Evolutionary conservation across 1,140 invertebrate genomes (phyloP), one percentile per base, ranked within the genome.

Genomic region (Parapsyche elsis): DNA sequence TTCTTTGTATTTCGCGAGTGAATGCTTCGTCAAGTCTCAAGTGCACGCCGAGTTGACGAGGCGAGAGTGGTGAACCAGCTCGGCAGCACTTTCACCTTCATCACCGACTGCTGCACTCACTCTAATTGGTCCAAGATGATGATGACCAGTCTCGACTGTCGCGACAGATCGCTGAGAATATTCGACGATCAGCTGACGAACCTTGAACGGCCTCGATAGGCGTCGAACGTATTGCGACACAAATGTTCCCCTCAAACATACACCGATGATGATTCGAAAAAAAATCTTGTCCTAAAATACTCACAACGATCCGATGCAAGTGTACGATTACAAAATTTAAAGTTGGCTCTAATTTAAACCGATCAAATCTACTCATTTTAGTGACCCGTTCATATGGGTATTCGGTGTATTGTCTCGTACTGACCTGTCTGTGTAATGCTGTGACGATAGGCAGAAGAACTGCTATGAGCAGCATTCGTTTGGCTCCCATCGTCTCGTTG

Each of bases 401-500:
- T 38, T 38, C 30, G 30, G 30, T n/a, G n/a, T n/a, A n/a, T n/a
- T n/a, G 30, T 38, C 7, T 38, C 30, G 30, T 38, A 61, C 57
- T 61, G n/a, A 67, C 64, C 24, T 67, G 23, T 67, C 10, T 67
- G n/a, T 67, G 64, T 67, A 67, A 5, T 5, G 64, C 64, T 12
- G 21, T 26, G 5, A 67, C 64, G 24, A 67, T 67, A 12, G 64
- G 64, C 24, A 67, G 21, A 67, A 67, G 64, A 24, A 67, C 19
- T 12, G 64, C 64, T 23, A 67, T 19, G 21, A 67, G 24, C n/a
- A 67, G 24, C 24, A 26, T 9, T 67, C 64, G 64, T 12, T 67
- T 67, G 64, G 64, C 24, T 67, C 64, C 64, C 64, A 67, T 67
- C 64, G 64, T 67, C 64, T 12, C 24, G 24, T 23, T 67, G 64